Evolutionary conservation across 2,888 invertebrate genomes (phyloP).

Genomic region (Minunthozetes semirufus): DNA sequence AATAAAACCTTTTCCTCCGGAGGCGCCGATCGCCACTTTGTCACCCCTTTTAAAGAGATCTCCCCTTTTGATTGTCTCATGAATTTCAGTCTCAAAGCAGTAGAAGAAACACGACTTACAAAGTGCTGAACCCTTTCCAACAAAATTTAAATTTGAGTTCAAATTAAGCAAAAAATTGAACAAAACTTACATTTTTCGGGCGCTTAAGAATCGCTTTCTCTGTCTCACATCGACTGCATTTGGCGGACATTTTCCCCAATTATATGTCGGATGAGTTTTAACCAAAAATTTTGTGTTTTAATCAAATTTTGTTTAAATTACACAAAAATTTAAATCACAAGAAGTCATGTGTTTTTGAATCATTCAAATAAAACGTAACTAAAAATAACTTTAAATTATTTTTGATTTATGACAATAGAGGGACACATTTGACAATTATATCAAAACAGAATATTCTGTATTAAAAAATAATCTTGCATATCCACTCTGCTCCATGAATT

Average conservation of each 20-base stretch:
- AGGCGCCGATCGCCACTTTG: conserved; percentile 82
- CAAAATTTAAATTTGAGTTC: conserved; percentile 9
- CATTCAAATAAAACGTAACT: background rate
- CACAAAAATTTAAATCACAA: background rate
- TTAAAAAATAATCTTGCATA: too few species aligned
- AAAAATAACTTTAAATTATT: too few species aligned
- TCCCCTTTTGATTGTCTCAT: conserved; percentile 75
- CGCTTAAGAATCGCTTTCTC: conserved; percentile 47
- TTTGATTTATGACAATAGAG: too few species aligned
- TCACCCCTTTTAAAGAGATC: conserved; percentile 73
- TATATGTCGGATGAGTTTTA: background rate
- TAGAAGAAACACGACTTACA: conserved; percentile 91
- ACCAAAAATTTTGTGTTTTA: background rate
- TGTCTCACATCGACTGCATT: conserved; percentile 39
- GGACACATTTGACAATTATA: too few species aligned
- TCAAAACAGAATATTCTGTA: too few species aligned
- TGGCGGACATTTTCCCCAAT: conserved; percentile 12
- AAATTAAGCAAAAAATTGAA: background rate
- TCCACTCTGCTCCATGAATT: too few species aligned
- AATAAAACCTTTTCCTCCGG: conserved; percentile 52
- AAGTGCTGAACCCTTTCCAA: conserved; percentile 63
- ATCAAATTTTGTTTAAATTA: background rate
- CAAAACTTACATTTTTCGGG: conserved; percentile 48
- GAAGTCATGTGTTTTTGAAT: background rate
- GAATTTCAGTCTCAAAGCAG: conserved; percentile 90